A percentile compares a stretch with the other conserved stretches of the same genome.
phyloP scores from a whole-genome alignment of 2,797 vertebrate species.

The Karalla daura region DNA sequence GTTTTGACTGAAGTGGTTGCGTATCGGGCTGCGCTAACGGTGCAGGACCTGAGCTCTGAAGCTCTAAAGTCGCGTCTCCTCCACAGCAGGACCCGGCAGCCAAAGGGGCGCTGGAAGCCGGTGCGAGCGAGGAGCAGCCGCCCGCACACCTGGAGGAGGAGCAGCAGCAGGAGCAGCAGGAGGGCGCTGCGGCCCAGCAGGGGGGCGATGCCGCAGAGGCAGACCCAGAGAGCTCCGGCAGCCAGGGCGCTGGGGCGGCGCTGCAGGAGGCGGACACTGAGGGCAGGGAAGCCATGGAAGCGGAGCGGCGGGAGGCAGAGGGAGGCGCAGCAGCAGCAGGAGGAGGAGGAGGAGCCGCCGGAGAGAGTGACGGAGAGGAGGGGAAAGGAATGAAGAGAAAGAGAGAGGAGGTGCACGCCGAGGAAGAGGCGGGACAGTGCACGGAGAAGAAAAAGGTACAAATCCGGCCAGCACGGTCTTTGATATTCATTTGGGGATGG shows the following conservation, averaged over 20 bases:
- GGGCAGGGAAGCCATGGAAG: constrained; percentile 4
- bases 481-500: too few relatives aligned
- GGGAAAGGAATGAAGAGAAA: constrained; percentile 81
- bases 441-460: constrained; percentile 84
- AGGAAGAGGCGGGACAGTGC: constrained; percentile 56
- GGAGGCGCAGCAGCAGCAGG: constrained; percentile 7
- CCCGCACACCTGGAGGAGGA: constrained; percentile 47
- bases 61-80: background rate
- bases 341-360: constrained; percentile 5
- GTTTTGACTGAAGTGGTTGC: too few relatives aligned
- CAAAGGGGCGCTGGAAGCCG: constrained; percentile 44
- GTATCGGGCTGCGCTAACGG: too few relatives aligned
- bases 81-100: constrained; percentile 43
- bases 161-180: background rate
- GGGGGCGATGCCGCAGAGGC: background rate
- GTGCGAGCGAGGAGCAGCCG: constrained; percentile 9
- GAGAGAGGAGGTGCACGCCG: constrained; percentile 64
- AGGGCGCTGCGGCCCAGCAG: background rate
- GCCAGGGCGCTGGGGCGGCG: background rate
- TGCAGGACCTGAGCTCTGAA: background rate
- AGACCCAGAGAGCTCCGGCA: constrained; percentile 21
- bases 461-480: too few relatives aligned
- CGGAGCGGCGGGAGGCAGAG: constrained; percentile 22
- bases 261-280: constrained; percentile 11
- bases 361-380: constrained; percentile 56